Percentiles rank a stretch among this genome's conserved stretches.
Evolutionary conservation across 2,888 invertebrate species (phyloP).

Genomic region (Chorisops tibialis): DNA sequence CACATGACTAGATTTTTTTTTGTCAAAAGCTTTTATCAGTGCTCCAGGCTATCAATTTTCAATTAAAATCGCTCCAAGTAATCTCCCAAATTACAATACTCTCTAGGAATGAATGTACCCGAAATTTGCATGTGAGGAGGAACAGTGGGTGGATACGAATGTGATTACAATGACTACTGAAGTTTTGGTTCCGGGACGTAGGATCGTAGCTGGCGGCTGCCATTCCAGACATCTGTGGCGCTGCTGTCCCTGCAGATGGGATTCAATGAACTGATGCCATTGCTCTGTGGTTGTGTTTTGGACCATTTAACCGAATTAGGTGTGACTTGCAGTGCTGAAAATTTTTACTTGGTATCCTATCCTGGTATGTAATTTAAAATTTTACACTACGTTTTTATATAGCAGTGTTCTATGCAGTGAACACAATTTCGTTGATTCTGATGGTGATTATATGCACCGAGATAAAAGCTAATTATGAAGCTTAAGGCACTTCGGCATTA

Average conservation of each 20-base stretch:
- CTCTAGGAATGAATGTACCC: neutral
- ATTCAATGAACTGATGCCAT: slow-evolving; percentile 9
- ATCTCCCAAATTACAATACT: slow-evolving; percentile 4
- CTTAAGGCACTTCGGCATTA: too few species aligned
- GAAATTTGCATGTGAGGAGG: slow-evolving; percentile 7
- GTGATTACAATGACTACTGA: slow-evolving; percentile 3
- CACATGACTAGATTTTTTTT: too few species aligned
- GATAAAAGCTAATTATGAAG: too few species aligned
- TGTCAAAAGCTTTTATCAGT: neutral
- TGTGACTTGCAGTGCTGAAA: slow-evolving; percentile 2
- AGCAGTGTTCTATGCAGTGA: too few species aligned
- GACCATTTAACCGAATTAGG: slow-evolving; percentile 18
- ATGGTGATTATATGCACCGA: too few species aligned
- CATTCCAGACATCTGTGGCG: neutral
- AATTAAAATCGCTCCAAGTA: slow-evolving; percentile 15
- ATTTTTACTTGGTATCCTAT: too few species aligned
- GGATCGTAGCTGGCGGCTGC: neutral
- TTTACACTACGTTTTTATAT: too few species aligned
- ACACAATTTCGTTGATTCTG: too few species aligned
- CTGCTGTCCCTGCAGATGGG: slow-evolving; percentile 1
- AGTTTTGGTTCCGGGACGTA: neutral
- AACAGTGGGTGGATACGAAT: neutral
- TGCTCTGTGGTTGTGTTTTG: slow-evolving; percentile 14
- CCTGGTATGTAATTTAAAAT: too few species aligned
- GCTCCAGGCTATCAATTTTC: neutral